Evolutionary conservation across 2,888 invertebrate genomes (phyloP).

Genomic region (Chrysolina americana): DNA sequence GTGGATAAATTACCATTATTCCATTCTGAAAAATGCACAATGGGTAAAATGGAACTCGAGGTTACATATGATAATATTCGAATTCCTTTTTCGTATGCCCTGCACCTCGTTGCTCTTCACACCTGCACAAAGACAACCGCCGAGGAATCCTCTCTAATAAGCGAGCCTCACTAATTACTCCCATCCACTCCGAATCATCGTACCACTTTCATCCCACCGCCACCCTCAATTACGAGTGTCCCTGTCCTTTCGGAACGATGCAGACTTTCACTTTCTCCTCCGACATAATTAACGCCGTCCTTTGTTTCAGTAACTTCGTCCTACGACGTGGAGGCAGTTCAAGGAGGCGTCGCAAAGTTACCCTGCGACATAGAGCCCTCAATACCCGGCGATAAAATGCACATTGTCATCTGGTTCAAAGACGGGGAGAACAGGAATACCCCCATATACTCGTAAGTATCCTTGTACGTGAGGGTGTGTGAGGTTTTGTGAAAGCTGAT

Average conservation of each 20-base stretch:
- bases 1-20: too few species aligned
- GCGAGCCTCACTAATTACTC: constrained; percentile 7
- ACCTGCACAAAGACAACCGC: neutral
- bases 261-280: constrained; percentile 12
- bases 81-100: neutral
- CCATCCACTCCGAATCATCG: neutral
- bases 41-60: too few species aligned
- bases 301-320: constrained; percentile 62
- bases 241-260: neutral
- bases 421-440: constrained; percentile 72
- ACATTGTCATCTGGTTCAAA: constrained; percentile 78
- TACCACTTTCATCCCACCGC: constrained; percentile 6
- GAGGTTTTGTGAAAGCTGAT: constrained; percentile 8
- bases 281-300: constrained; percentile 13
- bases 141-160: neutral
- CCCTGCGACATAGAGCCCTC: constrained; percentile 76
- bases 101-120: neutral
- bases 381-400: constrained; percentile 73
- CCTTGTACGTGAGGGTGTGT: constrained; percentile 18
- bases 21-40: too few species aligned
- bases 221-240: neutral
- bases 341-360: constrained; percentile 74
- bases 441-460: constrained; percentile 76
- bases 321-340: constrained; percentile 72
- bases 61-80: too few species aligned